These are phyloP conservation scores for Eclectus roratus DNA, from an alignment of 2,113 vertebrate species.

Conservation along the genomic window DNA sequence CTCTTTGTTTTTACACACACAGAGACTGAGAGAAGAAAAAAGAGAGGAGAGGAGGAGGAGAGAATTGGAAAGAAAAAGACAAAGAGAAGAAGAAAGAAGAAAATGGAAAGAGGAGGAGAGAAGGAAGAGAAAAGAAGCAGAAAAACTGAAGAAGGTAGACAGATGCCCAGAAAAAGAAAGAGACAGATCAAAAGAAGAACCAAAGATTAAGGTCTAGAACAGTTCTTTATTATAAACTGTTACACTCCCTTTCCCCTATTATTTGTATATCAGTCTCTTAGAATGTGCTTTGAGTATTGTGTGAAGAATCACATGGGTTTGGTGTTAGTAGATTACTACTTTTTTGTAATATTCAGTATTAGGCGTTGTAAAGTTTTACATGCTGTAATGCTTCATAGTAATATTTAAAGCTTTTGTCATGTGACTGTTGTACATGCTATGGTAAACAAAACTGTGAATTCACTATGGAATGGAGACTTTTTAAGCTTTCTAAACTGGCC, in stretches of 20 bases:
- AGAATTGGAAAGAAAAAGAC: constrained; percentile 94
- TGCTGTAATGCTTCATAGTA: constrained; percentile 37
- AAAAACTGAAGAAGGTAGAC: constrained; percentile 90
- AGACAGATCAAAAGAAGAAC: constrained; percentile 91
- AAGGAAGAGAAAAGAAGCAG: constrained; percentile 92
- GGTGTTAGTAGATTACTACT: constrained; percentile 17
- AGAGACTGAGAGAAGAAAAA: constrained; percentile 97
- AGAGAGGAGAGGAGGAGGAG: constrained; percentile 92
- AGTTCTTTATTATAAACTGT: constrained; percentile 65
- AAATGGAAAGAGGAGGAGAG: constrained; percentile 98
- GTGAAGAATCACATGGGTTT: constrained; percentile 36
- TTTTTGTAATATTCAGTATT: constrained; percentile 26
- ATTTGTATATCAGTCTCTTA: constrained; percentile 56
- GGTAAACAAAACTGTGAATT: constrained; percentile 35
- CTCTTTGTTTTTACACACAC: background rate
- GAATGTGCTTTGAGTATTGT: constrained; percentile 40
- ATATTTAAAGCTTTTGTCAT: constrained; percentile 40
- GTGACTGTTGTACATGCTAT: constrained; percentile 48
- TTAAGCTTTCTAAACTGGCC: constrained; percentile 36
- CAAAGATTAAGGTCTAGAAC: constrained; percentile 93
- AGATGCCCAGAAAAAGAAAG: constrained; percentile 87
- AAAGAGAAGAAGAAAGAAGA: constrained; percentile 94
- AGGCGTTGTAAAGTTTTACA: constrained; percentile 51
- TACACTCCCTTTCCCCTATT: constrained; percentile 29
- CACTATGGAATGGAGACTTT: constrained; percentile 38